phyloP scores from a whole-genome alignment of 2,888 invertebrate genomes.

The Brenthis hecate region DNA sequence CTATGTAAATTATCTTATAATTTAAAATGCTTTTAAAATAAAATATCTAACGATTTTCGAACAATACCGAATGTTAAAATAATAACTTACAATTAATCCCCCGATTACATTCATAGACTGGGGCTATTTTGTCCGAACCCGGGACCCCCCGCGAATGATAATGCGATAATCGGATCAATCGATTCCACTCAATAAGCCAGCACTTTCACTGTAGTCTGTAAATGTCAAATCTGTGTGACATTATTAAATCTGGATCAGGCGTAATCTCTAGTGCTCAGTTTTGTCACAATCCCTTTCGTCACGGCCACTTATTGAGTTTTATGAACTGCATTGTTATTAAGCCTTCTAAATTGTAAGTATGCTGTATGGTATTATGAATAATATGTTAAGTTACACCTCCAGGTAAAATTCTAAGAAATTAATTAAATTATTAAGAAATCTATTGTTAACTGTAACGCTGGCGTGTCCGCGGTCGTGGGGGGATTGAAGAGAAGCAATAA shows the following conservation, averaged over 20 bases:
- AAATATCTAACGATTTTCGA: no score
- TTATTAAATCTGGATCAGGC: constrained; percentile 65
- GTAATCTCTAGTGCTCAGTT: constrained; percentile 60
- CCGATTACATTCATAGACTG: constrained; percentile 11
- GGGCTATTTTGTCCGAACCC: not conserved
- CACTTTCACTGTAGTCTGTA: constrained; percentile 73
- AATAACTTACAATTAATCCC: constrained; percentile 14
- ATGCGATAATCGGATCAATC: constrained; percentile 72
- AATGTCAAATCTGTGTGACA: constrained; percentile 69
- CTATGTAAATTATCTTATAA: no score
- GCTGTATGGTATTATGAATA: no score
- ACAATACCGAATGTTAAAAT: not conserved
- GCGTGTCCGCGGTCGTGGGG: no score
- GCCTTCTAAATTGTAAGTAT: constrained; percentile 53
- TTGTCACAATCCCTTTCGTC: constrained; percentile 63
- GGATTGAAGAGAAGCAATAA: no score
- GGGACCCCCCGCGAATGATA: constrained; percentile 68
- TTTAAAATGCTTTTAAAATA: no score
- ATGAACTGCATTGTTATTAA: constrained; percentile 44
- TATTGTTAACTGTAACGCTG: no score
- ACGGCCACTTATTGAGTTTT: constrained; percentile 55
- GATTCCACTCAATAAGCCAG: constrained; percentile 66
- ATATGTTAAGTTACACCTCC: no score
- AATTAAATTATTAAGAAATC: no score
- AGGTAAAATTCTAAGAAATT: no score